Conservation (phyloP, 2,888 invertebrate species). For the Polyploca ridens region DNA sequence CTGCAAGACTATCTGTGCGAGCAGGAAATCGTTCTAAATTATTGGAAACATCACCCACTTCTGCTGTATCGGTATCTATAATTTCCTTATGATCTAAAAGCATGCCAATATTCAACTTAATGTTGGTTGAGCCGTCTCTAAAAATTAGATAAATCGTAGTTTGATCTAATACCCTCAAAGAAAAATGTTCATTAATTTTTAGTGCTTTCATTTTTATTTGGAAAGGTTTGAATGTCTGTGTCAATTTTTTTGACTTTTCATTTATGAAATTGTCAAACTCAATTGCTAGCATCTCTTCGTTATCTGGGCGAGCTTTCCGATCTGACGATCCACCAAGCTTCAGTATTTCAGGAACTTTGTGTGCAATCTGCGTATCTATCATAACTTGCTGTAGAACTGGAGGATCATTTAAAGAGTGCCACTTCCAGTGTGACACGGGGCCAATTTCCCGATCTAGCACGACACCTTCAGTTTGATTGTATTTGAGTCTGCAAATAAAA, state of each 20-base stretch:
- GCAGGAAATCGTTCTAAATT: constrained; percentile 55
- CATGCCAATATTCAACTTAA: constrained; percentile 79
- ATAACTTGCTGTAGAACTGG: constrained; percentile 77
- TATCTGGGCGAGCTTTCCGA: constrained; percentile 48
- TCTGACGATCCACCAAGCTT: constrained; percentile 52
- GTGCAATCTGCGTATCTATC: constrained; percentile 72
- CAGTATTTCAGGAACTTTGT: constrained; percentile 68
- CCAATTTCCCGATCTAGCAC: constrained; percentile 69
- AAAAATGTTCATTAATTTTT: constrained; percentile 75
- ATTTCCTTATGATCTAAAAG: constrained; percentile 79
- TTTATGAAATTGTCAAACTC: constrained; percentile 77
- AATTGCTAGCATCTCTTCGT: constrained; percentile 76
- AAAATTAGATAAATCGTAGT: constrained; percentile 69
- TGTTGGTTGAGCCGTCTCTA: constrained; percentile 67
- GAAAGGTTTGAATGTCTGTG: constrained; percentile 71
- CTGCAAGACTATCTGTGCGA: constrained; percentile 67
- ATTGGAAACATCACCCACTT: constrained; percentile 59
- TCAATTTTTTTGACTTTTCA: constrained; percentile 70
- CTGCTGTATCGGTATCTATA: constrained; percentile 71
- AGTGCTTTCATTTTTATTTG: constrained; percentile 78
- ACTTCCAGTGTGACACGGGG: constrained; percentile 76
- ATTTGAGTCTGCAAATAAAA: constrained; percentile 62
- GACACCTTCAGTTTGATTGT: constrained; percentile 78
- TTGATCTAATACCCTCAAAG: constrained; percentile 71
- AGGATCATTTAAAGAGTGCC: constrained; percentile 77